A percentile compares a stretch with the other conserved stretches of the same genome.
Conservation (phyloP, 2,888 invertebrate genomes). For the Pachymerium ferrugineum region DNA sequence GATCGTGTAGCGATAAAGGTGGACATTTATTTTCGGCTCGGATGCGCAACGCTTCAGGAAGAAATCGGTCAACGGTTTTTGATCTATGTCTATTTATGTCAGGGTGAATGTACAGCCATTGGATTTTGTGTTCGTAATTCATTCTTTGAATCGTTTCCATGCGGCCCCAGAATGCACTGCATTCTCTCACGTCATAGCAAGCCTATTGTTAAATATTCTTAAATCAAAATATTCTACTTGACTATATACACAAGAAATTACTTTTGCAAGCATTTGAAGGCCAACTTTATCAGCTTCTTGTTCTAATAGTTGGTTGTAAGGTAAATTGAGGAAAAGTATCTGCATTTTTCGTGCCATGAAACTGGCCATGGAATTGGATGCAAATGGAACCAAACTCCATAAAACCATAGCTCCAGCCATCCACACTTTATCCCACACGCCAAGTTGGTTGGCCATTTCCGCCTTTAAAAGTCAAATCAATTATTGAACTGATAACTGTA, state of each 20-base stretch:
- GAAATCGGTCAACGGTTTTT: background rate
- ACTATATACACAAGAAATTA: conserved; percentile 38
- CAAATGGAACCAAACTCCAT: conserved; percentile 55
- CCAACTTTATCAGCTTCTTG: conserved; percentile 58
- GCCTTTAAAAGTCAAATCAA: conserved; percentile 42
- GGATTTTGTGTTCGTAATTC: conserved; percentile 41
- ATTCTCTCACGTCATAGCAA: conserved; percentile 55
- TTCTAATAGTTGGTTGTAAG: conserved; percentile 55
- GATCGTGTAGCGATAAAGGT: background rate
- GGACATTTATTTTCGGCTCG: background rate
- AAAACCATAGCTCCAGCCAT: conserved; percentile 51
- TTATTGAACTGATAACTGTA: too few relatives aligned
- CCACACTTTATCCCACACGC: conserved; percentile 51
- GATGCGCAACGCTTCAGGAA: background rate
- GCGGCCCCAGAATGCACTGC: conserved; percentile 53
- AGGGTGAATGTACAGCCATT: conserved; percentile 57
- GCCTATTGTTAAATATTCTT: conserved; percentile 38
- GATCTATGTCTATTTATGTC: background rate
- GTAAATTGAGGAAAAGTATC: conserved; percentile 51
- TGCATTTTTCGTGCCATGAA: conserved; percentile 50
- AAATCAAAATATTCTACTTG: background rate
- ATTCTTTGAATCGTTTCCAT: conserved; percentile 30
- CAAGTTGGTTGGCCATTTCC: conserved; percentile 52
- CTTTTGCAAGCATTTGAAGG: conserved; percentile 55
- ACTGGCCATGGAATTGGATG: conserved; percentile 51